Base-by-base conservation (phyloP, 2,797 vertebrate species). In the Gastrophryne carolinensis region DNA sequence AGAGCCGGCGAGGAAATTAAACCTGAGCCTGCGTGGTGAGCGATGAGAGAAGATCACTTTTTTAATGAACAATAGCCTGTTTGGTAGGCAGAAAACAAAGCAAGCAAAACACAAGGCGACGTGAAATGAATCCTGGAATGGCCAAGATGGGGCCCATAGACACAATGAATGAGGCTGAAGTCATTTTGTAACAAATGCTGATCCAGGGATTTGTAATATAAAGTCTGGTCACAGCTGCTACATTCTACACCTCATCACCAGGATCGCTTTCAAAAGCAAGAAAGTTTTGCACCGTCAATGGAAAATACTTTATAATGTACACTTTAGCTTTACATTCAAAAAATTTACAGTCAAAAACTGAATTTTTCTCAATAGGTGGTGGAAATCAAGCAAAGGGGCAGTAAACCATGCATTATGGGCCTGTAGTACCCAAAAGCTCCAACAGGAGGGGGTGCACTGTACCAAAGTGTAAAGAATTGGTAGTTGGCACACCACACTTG, bases 1-100 rank as follows among this genome's bases (percentile, higher is more conserved):
- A 15, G 73, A 76, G 57, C 61, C 12, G 65, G 34, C 35, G 24
- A 69, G 57, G 44, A 76, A 68, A 76, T 76, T 44, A 76, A 53
- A 76, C 17, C 65, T 7, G 56, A 37, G 64, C 49, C 7, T 26
- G 62, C 24, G n/a, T n/a, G 47, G 44, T 37, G 54, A 67, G 64
- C 30, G 64, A 53, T 75, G 73, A 75, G 19, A 62, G 73, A 63
- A 63, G 70, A 24, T 15, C 30, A 56, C 56, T 44, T 41, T 23
- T 39, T 41, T 61, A 61, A 70, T 70, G 32, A 47, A 73, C 24
- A 56, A 26, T 32, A 24, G 17, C 11, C 21, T 15, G 41, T 19
- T 35, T 17, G 63, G 63, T 17, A 39, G 21, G 56, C 19, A 21
- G 13, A 10, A 27, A n/a, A 52, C 3, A 15, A 19, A 41, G 21